Percentiles rank a stretch among this genome's conserved stretches.
Evolutionary conservation across 35 echinoderm and acorn worm species (phyloP).

Genomic region (Ophiothrix spiculata): DNA sequence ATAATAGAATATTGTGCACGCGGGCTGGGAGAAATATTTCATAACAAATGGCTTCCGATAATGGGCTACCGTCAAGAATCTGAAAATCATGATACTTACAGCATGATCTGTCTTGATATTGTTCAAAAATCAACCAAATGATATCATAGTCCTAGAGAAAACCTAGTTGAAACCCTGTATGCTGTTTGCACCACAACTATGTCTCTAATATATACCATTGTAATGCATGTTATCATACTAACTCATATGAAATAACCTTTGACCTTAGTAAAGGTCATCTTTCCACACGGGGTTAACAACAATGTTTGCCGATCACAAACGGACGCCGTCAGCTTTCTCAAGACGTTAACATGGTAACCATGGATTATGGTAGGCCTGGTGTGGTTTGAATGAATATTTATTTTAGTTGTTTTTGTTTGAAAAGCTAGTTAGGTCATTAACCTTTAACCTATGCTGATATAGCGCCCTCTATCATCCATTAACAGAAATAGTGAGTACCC

Average conservation of each 20-base stretch:
- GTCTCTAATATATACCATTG: no score
- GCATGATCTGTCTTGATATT: no score
- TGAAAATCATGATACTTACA: no score
- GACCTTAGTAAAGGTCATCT: neutral
- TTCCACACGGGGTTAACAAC: neutral
- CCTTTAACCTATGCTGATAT: neutral
- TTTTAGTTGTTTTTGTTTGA: neutral
- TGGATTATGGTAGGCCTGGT: neutral
- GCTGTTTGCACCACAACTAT: no score
- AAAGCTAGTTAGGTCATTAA: neutral
- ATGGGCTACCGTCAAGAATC: no score
- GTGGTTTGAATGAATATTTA: neutral
- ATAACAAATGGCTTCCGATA: no score
- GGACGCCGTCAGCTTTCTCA: slow-evolving; percentile 10
- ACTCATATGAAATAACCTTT: neutral
- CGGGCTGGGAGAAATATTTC: neutral
- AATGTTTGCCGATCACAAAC: neutral
- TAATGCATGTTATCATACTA: neutral
- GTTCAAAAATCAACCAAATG: no score
- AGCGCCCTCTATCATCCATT: slow-evolving; percentile 18
- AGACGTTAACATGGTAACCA: slow-evolving; percentile 1
- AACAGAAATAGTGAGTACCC: neutral
- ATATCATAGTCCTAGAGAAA: no score
- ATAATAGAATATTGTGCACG: neutral
- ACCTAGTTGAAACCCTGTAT: no score